Conservation (phyloP, 2,888 invertebrate species). For the Ormia ochracea region DNA sequence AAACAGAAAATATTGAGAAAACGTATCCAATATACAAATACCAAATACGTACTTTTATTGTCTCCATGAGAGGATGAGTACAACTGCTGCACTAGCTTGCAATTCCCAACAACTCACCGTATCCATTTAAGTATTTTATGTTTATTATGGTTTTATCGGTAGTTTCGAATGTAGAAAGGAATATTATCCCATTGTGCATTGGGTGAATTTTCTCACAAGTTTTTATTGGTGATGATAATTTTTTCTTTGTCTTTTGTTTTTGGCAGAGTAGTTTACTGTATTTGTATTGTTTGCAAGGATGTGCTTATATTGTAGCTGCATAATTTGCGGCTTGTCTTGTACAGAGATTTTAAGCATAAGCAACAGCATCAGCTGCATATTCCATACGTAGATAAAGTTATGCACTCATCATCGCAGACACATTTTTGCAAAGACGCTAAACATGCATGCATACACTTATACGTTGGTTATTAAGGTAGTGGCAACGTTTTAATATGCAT, state of each 20-base stretch:
- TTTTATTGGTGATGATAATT: background rate
- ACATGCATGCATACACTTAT: background rate
- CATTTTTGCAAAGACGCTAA: slow-evolving; percentile 19
- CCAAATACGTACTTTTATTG: too few relatives aligned
- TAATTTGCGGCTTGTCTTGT: slow-evolving; percentile 60
- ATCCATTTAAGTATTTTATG: too few relatives aligned
- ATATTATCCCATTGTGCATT: background rate
- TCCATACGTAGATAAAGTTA: slow-evolving; percentile 30
- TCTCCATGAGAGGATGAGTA: too few relatives aligned
- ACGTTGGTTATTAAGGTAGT: slow-evolving; percentile 49
- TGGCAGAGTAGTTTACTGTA: background rate
- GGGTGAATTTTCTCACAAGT: background rate
- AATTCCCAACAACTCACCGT: too few relatives aligned
- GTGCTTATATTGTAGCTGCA: slow-evolving; percentile 50
- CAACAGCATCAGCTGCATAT: slow-evolving; percentile 55
- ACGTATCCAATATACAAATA: too few relatives aligned
- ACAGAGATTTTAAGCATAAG: slow-evolving; percentile 52
- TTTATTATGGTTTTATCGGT: too few relatives aligned
- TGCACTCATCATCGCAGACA: slow-evolving; percentile 38
- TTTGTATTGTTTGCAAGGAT: slow-evolving; percentile 22
- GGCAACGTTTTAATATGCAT: slow-evolving; percentile 65
- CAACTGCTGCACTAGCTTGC: too few relatives aligned
- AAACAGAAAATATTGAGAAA: too few relatives aligned
- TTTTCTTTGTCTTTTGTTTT: too few relatives aligned
- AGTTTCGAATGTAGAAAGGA: too few relatives aligned